Conservation (phyloP, 2,113 vertebrate genomes). For the human (Homo sapiens) region DNA sequence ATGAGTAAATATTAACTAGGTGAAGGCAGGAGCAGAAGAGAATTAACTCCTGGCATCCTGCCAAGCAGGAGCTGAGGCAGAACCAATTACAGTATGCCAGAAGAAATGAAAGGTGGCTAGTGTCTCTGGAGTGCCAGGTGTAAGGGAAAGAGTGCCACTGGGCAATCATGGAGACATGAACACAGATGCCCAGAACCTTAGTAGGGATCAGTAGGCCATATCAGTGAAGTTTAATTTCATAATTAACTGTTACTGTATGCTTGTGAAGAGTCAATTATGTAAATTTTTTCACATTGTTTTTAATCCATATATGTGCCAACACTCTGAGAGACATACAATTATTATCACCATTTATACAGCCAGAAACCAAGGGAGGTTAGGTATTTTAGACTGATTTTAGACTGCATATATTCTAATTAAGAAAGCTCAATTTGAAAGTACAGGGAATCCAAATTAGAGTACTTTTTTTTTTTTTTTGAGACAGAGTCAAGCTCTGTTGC, state of each 20-base stretch:
- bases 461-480: too few species aligned
- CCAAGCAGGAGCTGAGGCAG: background rate
- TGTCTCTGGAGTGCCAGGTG: background rate
- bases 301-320: background rate
- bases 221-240: background rate
- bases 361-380: background rate
- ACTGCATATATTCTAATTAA: background rate
- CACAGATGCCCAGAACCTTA: background rate
- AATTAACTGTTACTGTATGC: background rate
- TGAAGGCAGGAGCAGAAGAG: background rate
- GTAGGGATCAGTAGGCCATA: background rate
- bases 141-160: background rate
- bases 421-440: background rate
- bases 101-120: background rate
- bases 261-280: background rate
- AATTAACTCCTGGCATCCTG: background rate
- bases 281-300: background rate
- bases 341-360: background rate
- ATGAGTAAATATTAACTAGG: constrained; percentile 43
- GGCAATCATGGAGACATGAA: background rate
- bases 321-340: background rate
- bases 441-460: fast-evolving
- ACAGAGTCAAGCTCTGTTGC: too few species aligned
- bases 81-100: background rate
- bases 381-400: background rate